Evolutionary conservation across 2,888 invertebrate species (phyloP).

Genomic region (Tenthredo mesomela): DNA sequence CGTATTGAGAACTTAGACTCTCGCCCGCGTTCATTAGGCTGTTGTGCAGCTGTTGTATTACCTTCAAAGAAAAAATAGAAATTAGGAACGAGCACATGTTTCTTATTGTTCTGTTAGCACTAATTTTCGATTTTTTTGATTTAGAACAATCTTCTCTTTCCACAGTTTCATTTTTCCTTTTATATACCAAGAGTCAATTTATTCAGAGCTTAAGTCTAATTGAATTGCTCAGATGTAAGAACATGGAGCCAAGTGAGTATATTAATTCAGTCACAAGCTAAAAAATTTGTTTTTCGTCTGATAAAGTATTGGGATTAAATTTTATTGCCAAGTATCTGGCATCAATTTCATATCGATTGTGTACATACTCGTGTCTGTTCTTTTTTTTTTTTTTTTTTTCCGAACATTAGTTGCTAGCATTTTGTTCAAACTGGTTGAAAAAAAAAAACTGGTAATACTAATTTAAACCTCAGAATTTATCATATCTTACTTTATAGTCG

Average conservation of each 20-base stretch:
- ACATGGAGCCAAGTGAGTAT: too few relatives aligned
- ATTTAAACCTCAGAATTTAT: neutral
- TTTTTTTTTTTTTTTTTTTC: too few relatives aligned
- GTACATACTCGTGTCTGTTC: too few relatives aligned
- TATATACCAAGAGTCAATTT: neutral
- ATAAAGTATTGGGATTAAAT: too few relatives aligned
- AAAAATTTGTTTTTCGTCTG: too few relatives aligned
- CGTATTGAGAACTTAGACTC: conserved; percentile 64
- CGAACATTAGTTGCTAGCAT: too few relatives aligned
- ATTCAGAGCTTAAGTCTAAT: neutral
- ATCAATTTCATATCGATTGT: too few relatives aligned
- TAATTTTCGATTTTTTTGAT: neutral
- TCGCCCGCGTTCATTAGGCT: conserved; percentile 69
- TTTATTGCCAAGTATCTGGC: too few relatives aligned
- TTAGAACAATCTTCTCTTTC: neutral
- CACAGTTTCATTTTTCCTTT: neutral
- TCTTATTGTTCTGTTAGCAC: neutral
- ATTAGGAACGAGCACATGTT: neutral
- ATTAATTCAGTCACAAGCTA: too few relatives aligned
- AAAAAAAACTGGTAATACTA: neutral
- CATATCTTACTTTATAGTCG: neutral
- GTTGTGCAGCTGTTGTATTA: conserved; percentile 67
- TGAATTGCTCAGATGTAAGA: too few relatives aligned
- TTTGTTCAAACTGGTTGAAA: neutral
- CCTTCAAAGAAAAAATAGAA: conserved; percentile 19